These are phyloP conservation scores for Syndactyla subalaris DNA, from an alignment of 2,797 vertebrate species.

Conservation along the genomic window DNA sequence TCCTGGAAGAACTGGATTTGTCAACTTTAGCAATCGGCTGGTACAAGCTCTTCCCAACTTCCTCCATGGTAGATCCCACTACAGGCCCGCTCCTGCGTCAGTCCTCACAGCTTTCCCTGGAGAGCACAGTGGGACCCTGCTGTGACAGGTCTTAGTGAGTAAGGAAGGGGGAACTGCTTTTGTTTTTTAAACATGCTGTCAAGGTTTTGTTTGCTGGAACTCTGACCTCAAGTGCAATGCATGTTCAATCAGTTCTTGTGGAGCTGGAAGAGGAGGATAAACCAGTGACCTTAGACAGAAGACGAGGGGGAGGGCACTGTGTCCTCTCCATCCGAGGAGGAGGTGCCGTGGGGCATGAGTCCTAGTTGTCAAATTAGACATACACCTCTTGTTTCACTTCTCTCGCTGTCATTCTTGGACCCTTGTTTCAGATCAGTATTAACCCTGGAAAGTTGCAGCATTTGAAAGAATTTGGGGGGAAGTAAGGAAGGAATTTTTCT, in stretches of 20 bases:
- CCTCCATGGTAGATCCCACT: conserved; percentile 97
- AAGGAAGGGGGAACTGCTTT: conserved; percentile 68
- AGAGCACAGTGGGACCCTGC: conserved; percentile 96
- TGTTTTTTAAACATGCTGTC: conserved; percentile 75
- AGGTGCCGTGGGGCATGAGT: conserved; percentile 71
- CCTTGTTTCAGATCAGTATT: conserved; percentile 65
- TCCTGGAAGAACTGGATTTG: conserved; percentile 98
- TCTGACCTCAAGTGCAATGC: conserved; percentile 76
- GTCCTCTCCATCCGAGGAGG: conserved; percentile 53
- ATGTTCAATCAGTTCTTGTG: conserved; percentile 77
- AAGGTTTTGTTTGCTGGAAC: conserved; percentile 79
- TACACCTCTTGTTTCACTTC: conserved; percentile 74
- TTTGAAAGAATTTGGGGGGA: background rate
- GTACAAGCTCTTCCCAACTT: conserved; percentile 99
- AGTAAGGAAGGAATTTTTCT: conserved; percentile 53
- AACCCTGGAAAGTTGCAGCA: conserved; percentile 67
- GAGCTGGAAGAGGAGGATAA: conserved; percentile 74
- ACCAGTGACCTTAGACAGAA: conserved; percentile 72
- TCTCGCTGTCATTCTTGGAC: conserved; percentile 67
- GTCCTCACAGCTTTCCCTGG: conserved; percentile 97
- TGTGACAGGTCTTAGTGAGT: conserved; percentile 92
- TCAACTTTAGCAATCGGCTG: conserved; percentile 94
- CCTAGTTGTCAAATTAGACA: conserved; percentile 73
- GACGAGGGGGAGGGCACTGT: conserved; percentile 59
- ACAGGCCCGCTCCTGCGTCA: conserved; percentile 94